Evolutionary conservation across 2,113 vertebrate genomes (phyloP), one percentile per base, ranked within the genome.

Genomic region (Nibea coibor): DNA sequence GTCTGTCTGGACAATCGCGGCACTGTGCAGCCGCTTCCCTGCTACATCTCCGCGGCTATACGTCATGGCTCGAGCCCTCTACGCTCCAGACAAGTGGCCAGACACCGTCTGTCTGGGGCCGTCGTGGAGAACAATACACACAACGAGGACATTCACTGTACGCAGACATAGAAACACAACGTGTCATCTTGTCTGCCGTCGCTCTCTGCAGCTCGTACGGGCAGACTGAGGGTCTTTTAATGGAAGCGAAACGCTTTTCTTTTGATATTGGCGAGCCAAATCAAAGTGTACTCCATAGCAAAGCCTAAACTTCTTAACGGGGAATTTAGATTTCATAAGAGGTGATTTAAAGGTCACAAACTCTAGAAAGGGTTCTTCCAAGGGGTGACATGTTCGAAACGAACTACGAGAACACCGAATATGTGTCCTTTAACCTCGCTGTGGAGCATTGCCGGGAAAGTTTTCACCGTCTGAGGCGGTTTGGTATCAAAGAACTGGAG

Each of bases 51-150:
- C 82, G 66, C 67, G 4, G 56, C 71, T 24, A 1, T 22, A 66
- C 86, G 87, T 90, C 88, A 85, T 58, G 59, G 65, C 51, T 19
- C n/a, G 28, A 56, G 35, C 67, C 85, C 85, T 87, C 89, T 10
- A 14, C 17, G 72, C 57, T 63, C 80, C 87, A 91, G 90, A 91
- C 90, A 5, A 83, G 84, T 43, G 81, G 47, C 88, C 82, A 91
- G 93, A 91, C 86, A 66, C 20, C 45, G 48, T 73, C 83, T 89
- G 91, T 87, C 88, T 90, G 82, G 82, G 80, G 22, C 47, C 68
- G 59, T 50, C 80, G n/a, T 83, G 62, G 83, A 84, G 77, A 88
- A 92, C 91, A 86, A 87, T 82, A 10, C 64, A 65, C 90, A 93
- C 92, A 94, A 88, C 51, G 47, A 68, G 67, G 51, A 88, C 87